A percentile compares a stretch with the other conserved stretches of the same genome.
These are phyloP conservation scores for Galemys pyrenaicus DNA, from an alignment of 2,113 vertebrate species.

Conservation along the genomic window DNA sequence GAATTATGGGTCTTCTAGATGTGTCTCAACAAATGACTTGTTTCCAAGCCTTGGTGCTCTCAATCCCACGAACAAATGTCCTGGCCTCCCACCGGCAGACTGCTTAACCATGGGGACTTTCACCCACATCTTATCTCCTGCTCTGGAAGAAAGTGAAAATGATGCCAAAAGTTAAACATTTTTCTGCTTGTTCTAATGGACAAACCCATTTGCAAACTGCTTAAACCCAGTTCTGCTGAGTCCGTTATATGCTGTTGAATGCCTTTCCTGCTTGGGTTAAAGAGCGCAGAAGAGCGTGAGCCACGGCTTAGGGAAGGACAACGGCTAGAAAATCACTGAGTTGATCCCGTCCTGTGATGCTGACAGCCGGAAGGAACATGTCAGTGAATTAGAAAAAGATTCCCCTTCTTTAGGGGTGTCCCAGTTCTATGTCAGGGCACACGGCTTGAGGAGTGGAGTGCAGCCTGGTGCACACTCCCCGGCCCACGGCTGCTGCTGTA, in stretches of 20 bases:
- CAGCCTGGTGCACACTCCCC: no score
- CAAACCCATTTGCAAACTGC: neutral
- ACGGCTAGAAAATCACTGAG: neutral
- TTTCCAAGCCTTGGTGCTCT: neutral
- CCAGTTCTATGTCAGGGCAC: neutral
- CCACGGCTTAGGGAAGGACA: neutral
- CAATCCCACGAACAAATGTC: neutral
- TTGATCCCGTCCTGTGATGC: neutral
- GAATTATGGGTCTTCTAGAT: neutral
- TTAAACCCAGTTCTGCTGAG: neutral
- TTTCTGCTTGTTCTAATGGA: neutral
- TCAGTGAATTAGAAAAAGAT: neutral
- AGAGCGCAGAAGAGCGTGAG: neutral
- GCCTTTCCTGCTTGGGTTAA: neutral
- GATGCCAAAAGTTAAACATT: neutral
- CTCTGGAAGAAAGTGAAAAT: neutral
- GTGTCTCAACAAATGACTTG: neutral
- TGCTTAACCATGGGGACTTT: no score
- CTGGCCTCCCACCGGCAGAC: neutral
- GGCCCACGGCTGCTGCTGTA: no score
- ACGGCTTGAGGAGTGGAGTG: no score
- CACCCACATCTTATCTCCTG: neutral
- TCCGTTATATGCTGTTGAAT: neutral
- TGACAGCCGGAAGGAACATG: accelerated
- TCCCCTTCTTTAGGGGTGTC: neutral